Evolutionary conservation across 2,797 vertebrate species (phyloP), one percentile per base, ranked within the genome.

Genomic region (Adrianichthys oophorus): DNA sequence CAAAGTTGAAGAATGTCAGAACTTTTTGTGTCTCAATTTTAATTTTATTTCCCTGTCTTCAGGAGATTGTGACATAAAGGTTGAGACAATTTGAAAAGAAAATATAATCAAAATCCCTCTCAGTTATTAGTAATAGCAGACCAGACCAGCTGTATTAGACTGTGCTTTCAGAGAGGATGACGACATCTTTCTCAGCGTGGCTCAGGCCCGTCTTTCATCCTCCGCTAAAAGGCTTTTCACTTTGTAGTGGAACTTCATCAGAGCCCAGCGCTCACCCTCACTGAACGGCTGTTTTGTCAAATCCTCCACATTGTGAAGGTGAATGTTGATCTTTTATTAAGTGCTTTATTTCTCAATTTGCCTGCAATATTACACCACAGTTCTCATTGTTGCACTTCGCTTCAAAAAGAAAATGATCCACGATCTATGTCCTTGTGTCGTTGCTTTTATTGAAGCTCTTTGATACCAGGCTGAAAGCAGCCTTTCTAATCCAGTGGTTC

Each of bases 241-340:
- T 94, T 92, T 89, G 86, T 87, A 83, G 89, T 85, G 82, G 86
- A 89, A 90, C 92, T 92, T 88, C 78, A 74, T 91, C 92, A 91
- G 75, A 78, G 80, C 90, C 74, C 70, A 78, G 87, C 17, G 75
- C 68, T 80, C 82, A 76, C 76, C 82, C 76, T 85, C 85, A 78
- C 86, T 87, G 90, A 91, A 84, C 71, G 62, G 32, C 46, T 46
- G 18, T 65, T 52, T 40, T 59, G 57, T 64, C 66, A 41, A 58
- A 29, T 74, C 62, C 24, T 48, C 51, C 59, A 56, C n/a, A 41
- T 62, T 57, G 26, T 17, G 48, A 29, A 74, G 64, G 64, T 10
- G 62, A 74, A 48, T 29, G 55, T 47, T 1, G 6, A 42, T 70
- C 42, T 12, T 37, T 37, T 37, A 37, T 37, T 21, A 74, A 75